Percentiles rank a stretch among this genome's conserved stretches.
Evolutionary conservation across 2,113 vertebrate genomes (phyloP).

Genomic region (Tragelaphus strepsiceros): DNA sequence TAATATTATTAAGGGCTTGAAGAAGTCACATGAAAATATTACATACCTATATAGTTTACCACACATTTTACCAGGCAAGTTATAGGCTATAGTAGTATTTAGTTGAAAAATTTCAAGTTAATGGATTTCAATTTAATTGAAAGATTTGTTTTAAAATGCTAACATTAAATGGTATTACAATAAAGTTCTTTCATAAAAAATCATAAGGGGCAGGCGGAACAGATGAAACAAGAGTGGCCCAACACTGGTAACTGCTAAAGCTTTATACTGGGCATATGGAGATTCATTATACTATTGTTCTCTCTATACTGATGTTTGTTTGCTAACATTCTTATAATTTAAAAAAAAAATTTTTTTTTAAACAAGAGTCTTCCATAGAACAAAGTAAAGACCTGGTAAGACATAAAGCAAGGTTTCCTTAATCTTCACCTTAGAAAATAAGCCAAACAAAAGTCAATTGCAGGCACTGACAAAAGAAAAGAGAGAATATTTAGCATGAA

Average conservation of each 20-base stretch:
- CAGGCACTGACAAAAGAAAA: not conserved
- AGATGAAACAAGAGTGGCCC: not conserved
- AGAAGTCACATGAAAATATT: conserved; percentile 3
- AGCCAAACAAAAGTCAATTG: not conserved
- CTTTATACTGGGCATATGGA: not conserved
- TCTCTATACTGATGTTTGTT: not conserved
- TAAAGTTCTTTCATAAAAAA: not conserved
- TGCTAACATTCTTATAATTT: not conserved
- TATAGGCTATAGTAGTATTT: not conserved
- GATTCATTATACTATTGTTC: not conserved
- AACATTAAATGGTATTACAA: not conserved
- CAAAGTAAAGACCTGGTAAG: not conserved
- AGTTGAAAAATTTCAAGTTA: not conserved
- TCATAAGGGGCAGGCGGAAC: accelerated
- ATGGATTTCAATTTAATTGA: not conserved
- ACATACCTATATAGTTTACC: not conserved
- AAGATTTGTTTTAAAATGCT: not conserved
- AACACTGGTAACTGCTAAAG: not conserved
- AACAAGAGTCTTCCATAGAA: not conserved
- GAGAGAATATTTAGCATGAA: not conserved
- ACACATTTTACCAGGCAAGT: conserved; percentile 10
- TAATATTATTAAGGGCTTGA: not conserved
- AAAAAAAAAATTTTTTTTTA: accelerated
- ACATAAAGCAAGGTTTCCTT: not conserved
- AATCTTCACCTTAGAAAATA: not conserved